A percentile compares a stretch with the other conserved stretches of the same genome.
phyloP scores from a whole-genome alignment of 2,797 vertebrate species.

The Xiphorhynchus erythropygius region DNA sequence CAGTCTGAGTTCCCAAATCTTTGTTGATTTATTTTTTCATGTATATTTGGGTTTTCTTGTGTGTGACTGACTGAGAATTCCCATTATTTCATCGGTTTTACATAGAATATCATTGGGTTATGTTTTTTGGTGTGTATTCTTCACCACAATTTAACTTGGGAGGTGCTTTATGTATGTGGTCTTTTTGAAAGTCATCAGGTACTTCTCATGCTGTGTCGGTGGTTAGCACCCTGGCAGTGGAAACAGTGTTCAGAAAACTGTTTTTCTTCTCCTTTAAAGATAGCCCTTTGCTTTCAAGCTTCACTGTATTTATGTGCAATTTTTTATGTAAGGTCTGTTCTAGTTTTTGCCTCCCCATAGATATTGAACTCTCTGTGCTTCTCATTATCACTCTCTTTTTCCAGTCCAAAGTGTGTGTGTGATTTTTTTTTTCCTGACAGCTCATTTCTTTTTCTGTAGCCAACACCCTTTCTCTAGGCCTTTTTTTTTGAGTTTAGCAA shows the following conservation, averaged over 20 bases:
- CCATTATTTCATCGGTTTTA: not conserved
- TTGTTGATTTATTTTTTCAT: not conserved
- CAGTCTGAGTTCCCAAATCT: not conserved
- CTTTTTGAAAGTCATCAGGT: not conserved
- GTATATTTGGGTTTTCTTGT: not conserved
- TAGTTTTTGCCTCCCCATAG: not conserved
- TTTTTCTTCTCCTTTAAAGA: not conserved
- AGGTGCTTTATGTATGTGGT: not conserved
- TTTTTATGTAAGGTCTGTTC: not conserved
- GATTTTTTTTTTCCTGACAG: not conserved
- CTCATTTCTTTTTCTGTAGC: not conserved
- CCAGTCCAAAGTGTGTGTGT: not conserved
- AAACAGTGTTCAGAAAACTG: not conserved
- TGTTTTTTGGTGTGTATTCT: not conserved
- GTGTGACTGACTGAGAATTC: rapidly evolving
- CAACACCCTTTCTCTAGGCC: not conserved
- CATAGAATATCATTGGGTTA: rapidly evolving
- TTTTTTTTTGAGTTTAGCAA: slow-evolving; percentile 8
- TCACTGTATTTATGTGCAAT: not conserved
- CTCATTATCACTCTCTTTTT: not conserved
- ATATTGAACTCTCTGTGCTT: not conserved
- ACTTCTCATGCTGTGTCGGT: not conserved
- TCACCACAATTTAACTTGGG: not conserved
- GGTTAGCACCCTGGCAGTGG: not conserved
- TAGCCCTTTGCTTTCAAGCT: not conserved